A percentile compares a stretch with the other conserved stretches of the same genome.
Evolutionary conservation across 2,113 vertebrate species (phyloP).

Genomic region (Perccottus glenii): DNA sequence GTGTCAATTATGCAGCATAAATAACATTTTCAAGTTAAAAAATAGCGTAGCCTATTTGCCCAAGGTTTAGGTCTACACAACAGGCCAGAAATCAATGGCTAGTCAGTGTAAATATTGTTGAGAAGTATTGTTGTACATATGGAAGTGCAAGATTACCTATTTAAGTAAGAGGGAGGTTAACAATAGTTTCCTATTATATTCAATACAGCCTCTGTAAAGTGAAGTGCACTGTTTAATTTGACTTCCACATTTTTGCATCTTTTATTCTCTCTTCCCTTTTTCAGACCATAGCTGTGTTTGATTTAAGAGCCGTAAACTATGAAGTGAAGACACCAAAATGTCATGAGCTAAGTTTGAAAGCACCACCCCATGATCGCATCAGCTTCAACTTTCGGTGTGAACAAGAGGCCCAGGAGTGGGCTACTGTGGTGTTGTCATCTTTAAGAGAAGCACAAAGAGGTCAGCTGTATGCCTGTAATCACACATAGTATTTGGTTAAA

Average conservation of each 20-base stretch:
- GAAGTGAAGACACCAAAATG: constrained; percentile 76
- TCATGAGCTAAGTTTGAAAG: constrained; percentile 76
- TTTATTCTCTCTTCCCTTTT: background rate
- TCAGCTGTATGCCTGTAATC: constrained; percentile 38
- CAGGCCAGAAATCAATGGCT: background rate
- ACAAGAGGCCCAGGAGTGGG: constrained; percentile 86
- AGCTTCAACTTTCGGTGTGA: constrained; percentile 83
- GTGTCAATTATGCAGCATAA: too few species aligned
- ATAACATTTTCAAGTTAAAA: too few species aligned
- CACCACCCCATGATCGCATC: constrained; percentile 72
- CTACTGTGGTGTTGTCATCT: constrained; percentile 83
- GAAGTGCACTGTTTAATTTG: background rate
- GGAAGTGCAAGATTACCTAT: background rate
- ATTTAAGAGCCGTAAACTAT: constrained; percentile 78
- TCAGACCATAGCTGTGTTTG: constrained; percentile 80
- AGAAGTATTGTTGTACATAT: background rate
- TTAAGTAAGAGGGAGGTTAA: background rate
- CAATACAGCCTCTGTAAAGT: background rate
- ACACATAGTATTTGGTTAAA: background rate
- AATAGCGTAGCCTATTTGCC: too few species aligned
- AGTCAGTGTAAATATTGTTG: background rate
- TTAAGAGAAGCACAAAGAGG: constrained; percentile 84
- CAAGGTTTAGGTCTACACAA: background rate
- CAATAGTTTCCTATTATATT: background rate
- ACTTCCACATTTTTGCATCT: background rate